Percentiles rank a stretch among this genome's conserved stretches.
These are phyloP conservation scores for Sisyra nigra DNA, from an alignment of 2,888 invertebrate species.

Conservation along the genomic window DNA sequence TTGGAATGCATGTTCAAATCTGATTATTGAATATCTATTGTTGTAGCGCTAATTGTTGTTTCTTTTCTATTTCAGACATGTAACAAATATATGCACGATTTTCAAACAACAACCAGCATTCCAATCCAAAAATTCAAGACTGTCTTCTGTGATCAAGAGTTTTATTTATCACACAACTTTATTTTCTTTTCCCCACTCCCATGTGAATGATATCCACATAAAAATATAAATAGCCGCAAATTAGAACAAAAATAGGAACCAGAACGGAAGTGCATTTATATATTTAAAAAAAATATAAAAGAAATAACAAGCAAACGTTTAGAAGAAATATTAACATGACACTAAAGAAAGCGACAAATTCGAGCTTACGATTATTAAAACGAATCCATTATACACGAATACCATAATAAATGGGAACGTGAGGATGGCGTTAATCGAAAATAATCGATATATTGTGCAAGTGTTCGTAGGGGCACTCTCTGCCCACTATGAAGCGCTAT, in stretches of 20 bases:
- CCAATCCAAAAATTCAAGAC: slow-evolving; percentile 6
- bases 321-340: slow-evolving; percentile 5
- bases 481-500: slow-evolving; percentile 75
- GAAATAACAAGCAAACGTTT: slow-evolving; percentile 6
- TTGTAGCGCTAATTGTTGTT: not conserved
- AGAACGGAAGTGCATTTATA: not conserved
- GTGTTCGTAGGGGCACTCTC: slow-evolving; percentile 82
- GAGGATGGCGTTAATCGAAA: slow-evolving; percentile 40
- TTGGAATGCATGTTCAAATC: not conserved
- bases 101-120: slow-evolving; percentile 4
- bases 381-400: not conserved
- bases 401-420: slow-evolving; percentile 12
- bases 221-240: not conserved
- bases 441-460: slow-evolving; percentile 58
- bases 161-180: not conserved
- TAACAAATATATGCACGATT: not conserved
- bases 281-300: not conserved
- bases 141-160: slow-evolving; percentile 7
- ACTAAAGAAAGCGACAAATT: slow-evolving; percentile 4
- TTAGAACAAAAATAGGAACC: not conserved
- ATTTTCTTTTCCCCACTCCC: not conserved
- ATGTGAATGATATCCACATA: not conserved
- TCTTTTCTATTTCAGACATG: slow-evolving; percentile 2
- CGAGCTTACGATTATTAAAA: not conserved
- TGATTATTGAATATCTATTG: not conserved